Percentiles rank a stretch among this genome's conserved stretches.
phyloP scores from a whole-genome alignment of 2,888 invertebrate species.

The Aporophyla nigra region DNA sequence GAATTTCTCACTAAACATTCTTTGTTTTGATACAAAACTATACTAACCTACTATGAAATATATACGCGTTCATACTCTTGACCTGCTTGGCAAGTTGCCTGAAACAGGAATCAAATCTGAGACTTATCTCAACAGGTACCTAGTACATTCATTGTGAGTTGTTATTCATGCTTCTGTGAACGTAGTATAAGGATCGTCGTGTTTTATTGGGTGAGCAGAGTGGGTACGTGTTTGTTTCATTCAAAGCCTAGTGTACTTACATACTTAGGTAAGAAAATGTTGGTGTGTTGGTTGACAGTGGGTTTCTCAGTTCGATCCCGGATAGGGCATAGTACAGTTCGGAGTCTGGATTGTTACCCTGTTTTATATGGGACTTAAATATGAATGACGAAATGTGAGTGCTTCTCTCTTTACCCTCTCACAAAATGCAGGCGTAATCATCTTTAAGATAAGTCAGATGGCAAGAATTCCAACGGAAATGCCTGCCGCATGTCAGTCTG shows the following conservation, averaged over 20 bases:
- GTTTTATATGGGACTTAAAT: too few relatives aligned
- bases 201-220: background rate
- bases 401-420: background rate
- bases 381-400: background rate
- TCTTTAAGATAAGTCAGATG: too few relatives aligned
- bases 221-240: too few relatives aligned
- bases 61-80: constrained; percentile 56
- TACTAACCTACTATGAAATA: background rate
- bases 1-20: background rate
- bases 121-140: constrained; percentile 60
- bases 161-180: constrained; percentile 31
- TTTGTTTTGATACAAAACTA: constrained; percentile 37
- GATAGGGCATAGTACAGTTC: background rate
- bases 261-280: too few relatives aligned
- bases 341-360: background rate
- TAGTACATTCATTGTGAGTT: constrained; percentile 40
- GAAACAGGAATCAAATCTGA: constrained; percentile 65
- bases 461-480: background rate
- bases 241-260: too few relatives aligned
- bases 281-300: background rate
- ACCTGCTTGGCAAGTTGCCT: constrained; percentile 67
- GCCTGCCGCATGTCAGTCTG: background rate
- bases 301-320: too few relatives aligned
- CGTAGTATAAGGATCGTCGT: background rate
- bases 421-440: background rate